A percentile compares a stretch with the other conserved stretches of the same genome.
Evolutionary conservation across 2,888 invertebrate genomes (phyloP).

Genomic region (Magallana nippona): DNA sequence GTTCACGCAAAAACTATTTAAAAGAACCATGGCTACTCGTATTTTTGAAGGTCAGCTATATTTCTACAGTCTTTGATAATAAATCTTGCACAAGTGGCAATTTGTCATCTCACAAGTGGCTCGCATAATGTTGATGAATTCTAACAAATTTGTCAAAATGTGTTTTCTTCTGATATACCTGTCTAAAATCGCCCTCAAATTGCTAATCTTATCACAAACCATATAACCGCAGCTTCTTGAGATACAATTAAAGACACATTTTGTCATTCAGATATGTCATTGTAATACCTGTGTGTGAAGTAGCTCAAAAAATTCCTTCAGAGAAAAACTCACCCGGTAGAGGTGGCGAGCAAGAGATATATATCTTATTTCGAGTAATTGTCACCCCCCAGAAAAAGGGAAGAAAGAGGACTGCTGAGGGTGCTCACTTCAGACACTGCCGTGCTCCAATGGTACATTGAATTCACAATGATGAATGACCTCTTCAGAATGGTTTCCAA

Average conservation of each 20-base stretch:
- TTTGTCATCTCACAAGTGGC: slow-evolving; percentile 46
- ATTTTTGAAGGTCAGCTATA: slow-evolving; percentile 44
- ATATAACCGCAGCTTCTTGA: slow-evolving; percentile 30
- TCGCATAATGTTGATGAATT: slow-evolving; percentile 41
- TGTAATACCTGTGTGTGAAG: slow-evolving; percentile 34
- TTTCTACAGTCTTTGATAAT: slow-evolving; percentile 48
- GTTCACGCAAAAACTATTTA: slow-evolving; percentile 4
- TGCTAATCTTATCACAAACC: slow-evolving; percentile 43
- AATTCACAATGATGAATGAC: slow-evolving; percentile 28
- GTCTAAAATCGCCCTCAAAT: slow-evolving; percentile 38
- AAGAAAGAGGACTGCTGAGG: slow-evolving; percentile 4
- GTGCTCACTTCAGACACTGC: background rate
- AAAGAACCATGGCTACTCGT: slow-evolving; percentile 8
- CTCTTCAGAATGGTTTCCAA: slow-evolving; percentile 30
- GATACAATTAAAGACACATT: slow-evolving; percentile 51
- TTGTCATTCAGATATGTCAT: slow-evolving; percentile 47
- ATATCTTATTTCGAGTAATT: slow-evolving; percentile 19
- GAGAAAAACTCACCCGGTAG: background rate
- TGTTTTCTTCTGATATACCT: slow-evolving; percentile 43
- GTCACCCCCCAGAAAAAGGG: background rate
- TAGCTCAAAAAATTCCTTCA: background rate
- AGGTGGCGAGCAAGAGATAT: slow-evolving; percentile 21
- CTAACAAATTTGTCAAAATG: slow-evolving; percentile 48
- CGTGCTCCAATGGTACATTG: slow-evolving; percentile 17
- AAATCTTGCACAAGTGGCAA: slow-evolving; percentile 47